Evolutionary conservation across 2,113 vertebrate species (phyloP), one percentile per base, ranked within the genome.

Genomic region (Perognathus longimembris): DNA sequence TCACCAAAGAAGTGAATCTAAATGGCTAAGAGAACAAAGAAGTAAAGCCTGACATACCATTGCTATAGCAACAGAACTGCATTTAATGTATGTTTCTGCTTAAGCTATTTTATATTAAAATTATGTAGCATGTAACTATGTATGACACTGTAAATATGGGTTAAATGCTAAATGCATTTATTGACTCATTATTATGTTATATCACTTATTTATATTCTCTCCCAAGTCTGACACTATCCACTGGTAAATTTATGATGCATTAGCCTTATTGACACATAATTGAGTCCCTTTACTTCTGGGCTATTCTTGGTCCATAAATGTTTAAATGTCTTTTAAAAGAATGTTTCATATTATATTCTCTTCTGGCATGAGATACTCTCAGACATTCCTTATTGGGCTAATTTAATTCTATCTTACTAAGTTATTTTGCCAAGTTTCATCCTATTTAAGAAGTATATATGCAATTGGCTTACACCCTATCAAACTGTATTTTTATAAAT

Each of bases 321-420:
- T 75, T 61, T 73, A 38, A 67, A 80, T 86, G 54, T 76, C 63
- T 88, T 18, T 80, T 40, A 63, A 59, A 79, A 82, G n/a, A 67
- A 12, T 54, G 20, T 74, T 84, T 86, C 34, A 64, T 57, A 54
- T 80, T 76, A 40, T 15, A 36, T 77, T 69, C 21, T 17, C 11
- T 59, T 77, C 17, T 77, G 34, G 34, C 10, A 71, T 57, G 7
- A 71, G 42, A 71, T 77, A 81, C 26, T 80, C 50, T 82, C 64
- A 28, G 8, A 71, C 42, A 59, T 17, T 50, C 15, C 86, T 0
- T 70, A 69, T 54, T 24, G 50, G 21, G 22, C 1, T 89, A 63
- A 75, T 77, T 57, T 59, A 85, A 34, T 87, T 66, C 54, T 63
- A 54, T n/a, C 20, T 42, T 14, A 81, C 26, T 81, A 54, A 54